Evolutionary conservation across 2,888 invertebrate genomes (phyloP), one percentile per base, ranked within the genome.

Genomic region (Phasia obesa): DNA sequence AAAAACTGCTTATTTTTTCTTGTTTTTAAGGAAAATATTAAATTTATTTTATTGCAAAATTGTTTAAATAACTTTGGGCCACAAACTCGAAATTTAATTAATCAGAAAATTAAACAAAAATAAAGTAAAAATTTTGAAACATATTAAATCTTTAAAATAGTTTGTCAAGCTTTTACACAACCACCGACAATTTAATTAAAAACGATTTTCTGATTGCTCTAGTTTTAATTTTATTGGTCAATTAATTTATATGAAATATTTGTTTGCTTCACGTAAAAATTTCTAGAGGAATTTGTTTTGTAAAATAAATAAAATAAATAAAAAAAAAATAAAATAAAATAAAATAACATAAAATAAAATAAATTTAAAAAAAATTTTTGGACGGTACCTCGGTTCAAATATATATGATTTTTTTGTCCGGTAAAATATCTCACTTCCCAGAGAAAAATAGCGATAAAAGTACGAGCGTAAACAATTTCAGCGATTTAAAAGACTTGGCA

Each of bases 1-100:
- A 77, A 76, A 19, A 44, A 60, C 47, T 69, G 51, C 11, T 35
- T 1, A 27, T 35, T 23, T 23, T 17, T 21, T 35, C n/a, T 23
- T 1, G 1, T 21, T 47, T 62, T 27, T 49, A 17, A 13, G 4
- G 17, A 6, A 38, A 25, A n/a, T 21, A 49, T 23, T 64, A 38
- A 67, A 67, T 76, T 31, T 75, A 59, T 64, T 65, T 57, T 27
- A 49, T 60, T 64, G 17, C 27, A 7, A 25, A 47, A 17, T 51
- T 11, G 69, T 62, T 55, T 27, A 38, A 73, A 55, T 67, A 25
- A 19, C 74, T 49, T 25, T n/a, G 9, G 35, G 17, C 42, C 13
- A 55, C 59, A n/a, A 19, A 51, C n/a, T 38, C 15, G 53, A 57
- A 42, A 70, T 19, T 15, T 15, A 25, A 31, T 31, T 25, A 19